Percentiles rank a stretch among this genome's conserved stretches.
Conservation (phyloP, 2,113 vertebrate species). For the Nyctibius bracteatus region DNA sequence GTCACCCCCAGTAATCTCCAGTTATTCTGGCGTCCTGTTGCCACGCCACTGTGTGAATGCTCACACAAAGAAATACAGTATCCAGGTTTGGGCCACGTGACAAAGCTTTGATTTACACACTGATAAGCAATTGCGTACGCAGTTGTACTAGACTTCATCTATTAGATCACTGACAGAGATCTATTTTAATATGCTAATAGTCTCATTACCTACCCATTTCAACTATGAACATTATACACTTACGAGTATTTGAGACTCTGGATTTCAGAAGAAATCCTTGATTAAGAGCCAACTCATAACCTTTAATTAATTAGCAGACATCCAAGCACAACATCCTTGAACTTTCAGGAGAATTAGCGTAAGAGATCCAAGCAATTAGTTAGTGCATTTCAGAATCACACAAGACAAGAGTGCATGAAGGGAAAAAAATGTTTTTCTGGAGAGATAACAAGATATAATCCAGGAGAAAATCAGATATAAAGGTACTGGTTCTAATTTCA, state of each 20-base stretch:
- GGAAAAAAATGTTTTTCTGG: neutral
- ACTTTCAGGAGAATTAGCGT: constrained; percentile 71
- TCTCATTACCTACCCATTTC: neutral
- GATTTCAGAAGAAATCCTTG: constrained; percentile 57
- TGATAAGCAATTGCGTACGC: neutral
- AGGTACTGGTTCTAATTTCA: neutral
- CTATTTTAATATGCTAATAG: neutral
- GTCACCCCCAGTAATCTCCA: neutral
- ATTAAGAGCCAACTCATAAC: constrained; percentile 69
- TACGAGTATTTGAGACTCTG: neutral
- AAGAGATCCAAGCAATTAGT: constrained; percentile 71
- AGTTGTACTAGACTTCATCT: neutral
- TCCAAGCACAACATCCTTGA: constrained; percentile 71
- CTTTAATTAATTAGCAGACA: constrained; percentile 75
- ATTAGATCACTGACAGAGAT: neutral
- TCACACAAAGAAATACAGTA: neutral
- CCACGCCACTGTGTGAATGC: neutral
- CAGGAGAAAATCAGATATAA: neutral
- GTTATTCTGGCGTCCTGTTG: neutral
- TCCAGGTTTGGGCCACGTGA: rapidly evolving
- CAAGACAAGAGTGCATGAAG: constrained; percentile 11
- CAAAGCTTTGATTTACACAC: neutral
- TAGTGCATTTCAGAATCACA: constrained; percentile 60
- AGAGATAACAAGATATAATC: neutral
- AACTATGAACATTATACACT: neutral